Evolutionary conservation across 2,113 vertebrate genomes (phyloP).

Genomic region (Oceanodroma tethys): DNA sequence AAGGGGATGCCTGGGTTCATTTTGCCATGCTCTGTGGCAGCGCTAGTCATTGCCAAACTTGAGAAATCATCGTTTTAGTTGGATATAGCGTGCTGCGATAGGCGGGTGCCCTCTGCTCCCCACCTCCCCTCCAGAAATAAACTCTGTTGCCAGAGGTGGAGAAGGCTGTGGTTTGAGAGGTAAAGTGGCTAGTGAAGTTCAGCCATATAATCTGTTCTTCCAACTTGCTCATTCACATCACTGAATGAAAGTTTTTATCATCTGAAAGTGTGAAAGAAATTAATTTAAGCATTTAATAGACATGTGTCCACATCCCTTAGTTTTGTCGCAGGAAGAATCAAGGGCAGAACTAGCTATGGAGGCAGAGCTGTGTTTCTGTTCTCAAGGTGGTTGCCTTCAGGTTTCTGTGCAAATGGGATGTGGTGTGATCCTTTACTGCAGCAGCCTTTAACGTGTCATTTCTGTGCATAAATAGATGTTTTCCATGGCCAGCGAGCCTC

Average conservation of each 20-base stretch:
- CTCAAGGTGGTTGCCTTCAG: not conserved
- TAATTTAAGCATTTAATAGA: not conserved
- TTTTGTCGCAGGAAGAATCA: fast-evolving
- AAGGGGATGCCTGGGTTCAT: fast-evolving
- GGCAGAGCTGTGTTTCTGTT: not conserved
- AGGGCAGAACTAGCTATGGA: not conserved
- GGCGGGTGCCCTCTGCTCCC: not conserved
- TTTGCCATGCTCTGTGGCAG: not conserved
- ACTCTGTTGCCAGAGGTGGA: not conserved
- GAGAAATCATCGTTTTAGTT: not conserved
- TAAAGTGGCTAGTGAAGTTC: not conserved
- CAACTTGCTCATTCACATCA: fast-evolving
- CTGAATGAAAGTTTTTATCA: not conserved
- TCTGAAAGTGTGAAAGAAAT: not conserved
- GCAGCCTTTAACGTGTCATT: not conserved
- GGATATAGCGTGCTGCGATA: not conserved
- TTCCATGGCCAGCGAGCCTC: fast-evolving
- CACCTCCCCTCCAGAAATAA: not conserved
- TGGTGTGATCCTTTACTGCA: not conserved
- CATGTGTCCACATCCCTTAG: too few relatives aligned
- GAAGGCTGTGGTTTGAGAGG: not conserved
- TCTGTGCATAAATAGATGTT: not conserved
- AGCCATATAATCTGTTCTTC: fast-evolving
- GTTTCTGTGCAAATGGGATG: not conserved
- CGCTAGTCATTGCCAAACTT: not conserved